A percentile compares a stretch with the other conserved stretches of the same genome.
phyloP scores from a whole-genome alignment of 2,888 invertebrate species.

The Ophion costatus region DNA sequence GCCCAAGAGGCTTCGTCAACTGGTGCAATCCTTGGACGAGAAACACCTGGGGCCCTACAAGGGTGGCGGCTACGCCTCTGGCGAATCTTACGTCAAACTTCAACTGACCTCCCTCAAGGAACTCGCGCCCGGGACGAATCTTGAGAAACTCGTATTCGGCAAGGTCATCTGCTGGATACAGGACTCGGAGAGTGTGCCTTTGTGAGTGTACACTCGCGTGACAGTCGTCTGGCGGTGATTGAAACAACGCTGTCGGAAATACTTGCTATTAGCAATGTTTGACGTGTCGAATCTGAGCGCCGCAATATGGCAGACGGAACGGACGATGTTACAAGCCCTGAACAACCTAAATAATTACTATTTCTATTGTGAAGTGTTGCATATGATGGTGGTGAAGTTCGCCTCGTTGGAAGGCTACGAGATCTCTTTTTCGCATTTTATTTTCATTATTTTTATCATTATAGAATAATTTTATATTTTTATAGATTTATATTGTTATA shows the following conservation, averaged over 20 bases:
- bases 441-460: too few relatives aligned
- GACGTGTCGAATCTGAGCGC: too few relatives aligned
- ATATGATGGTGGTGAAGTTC: too few relatives aligned
- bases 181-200: conserved; percentile 90
- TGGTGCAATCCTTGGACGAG: conserved; percentile 88
- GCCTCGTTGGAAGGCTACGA: too few relatives aligned
- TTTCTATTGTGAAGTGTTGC: too few relatives aligned
- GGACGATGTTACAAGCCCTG: too few relatives aligned
- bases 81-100: conserved; percentile 84
- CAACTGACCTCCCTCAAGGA: conserved; percentile 84
- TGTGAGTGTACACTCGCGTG: conserved; percentile 86
- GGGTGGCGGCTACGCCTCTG: conserved; percentile 85
- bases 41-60: conserved; percentile 89
- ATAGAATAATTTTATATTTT: too few relatives aligned
- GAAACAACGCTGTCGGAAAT: conserved; percentile 1
- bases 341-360: too few relatives aligned
- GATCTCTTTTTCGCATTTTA: too few relatives aligned
- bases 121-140: conserved; percentile 87
- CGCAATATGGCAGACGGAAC: too few relatives aligned
- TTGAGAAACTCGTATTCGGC: conserved; percentile 89
- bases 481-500: too few relatives aligned
- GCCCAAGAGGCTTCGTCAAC: conserved; percentile 88
- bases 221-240: not conserved
- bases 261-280: too few relatives aligned
- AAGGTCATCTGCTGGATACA: conserved; percentile 93